A percentile compares a stretch with the other conserved stretches of the same genome.
Conservation (phyloP, 1,140 invertebrate genomes). For the Drosophila kepulauana region DNA sequence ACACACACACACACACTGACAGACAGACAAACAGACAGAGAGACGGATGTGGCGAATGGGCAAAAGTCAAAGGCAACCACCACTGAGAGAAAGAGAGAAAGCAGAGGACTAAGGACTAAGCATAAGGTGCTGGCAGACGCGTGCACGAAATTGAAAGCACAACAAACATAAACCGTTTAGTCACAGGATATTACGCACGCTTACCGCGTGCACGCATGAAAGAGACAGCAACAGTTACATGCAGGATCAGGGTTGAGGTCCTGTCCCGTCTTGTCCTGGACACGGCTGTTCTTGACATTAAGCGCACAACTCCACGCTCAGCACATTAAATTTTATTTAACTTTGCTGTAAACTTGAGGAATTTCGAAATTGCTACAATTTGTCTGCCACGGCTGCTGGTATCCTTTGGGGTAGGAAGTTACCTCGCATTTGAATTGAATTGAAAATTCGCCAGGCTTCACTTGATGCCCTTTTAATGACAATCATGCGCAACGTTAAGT, state of each 20-base stretch:
- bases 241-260: constrained; percentile 28
- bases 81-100: constrained; percentile 41
- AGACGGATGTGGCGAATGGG: constrained; percentile 29
- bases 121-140: constrained; percentile 60
- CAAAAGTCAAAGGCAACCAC: constrained; percentile 72
- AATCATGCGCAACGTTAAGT: constrained; percentile 78
- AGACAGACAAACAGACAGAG: constrained; percentile 42
- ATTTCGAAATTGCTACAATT: constrained; percentile 79
- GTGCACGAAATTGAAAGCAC: constrained; percentile 83
- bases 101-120: constrained; percentile 5
- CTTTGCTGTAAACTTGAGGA: constrained; percentile 74
- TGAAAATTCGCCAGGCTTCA: constrained; percentile 11
- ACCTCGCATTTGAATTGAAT: constrained; percentile 19
- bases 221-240: constrained; percentile 5
- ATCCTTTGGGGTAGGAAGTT: neutral
- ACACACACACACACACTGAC: constrained; percentile 3
- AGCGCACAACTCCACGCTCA: constrained; percentile 37
- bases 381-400: constrained; percentile 43
- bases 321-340: constrained; percentile 81
- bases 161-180: constrained; percentile 85
- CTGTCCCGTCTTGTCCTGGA: constrained; percentile 1
- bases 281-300: constrained; percentile 65
- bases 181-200: constrained; percentile 85
- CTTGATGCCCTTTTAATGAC: constrained; percentile 51
- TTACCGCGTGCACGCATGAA: constrained; percentile 47